These are phyloP conservation scores for Linurgus olivaceus DNA, from an alignment of 2,797 vertebrate species.

Conservation along the genomic window DNA sequence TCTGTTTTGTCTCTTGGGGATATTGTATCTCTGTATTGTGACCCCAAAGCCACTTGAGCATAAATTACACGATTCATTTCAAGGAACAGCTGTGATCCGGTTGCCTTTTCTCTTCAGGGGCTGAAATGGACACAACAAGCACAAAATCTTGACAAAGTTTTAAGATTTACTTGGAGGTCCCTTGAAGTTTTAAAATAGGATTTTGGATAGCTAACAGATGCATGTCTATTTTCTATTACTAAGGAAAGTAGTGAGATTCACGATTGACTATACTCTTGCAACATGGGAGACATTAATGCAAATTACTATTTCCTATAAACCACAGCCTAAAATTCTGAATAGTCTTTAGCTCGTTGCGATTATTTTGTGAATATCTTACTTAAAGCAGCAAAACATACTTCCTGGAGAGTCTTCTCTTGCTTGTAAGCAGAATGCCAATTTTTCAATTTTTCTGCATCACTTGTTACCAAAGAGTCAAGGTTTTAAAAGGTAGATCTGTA, in stretches of 20 bases:
- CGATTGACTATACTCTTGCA: background rate
- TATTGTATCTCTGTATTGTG: background rate
- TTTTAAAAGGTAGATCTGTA: background rate
- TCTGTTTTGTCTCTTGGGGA: background rate
- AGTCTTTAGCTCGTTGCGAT: background rate
- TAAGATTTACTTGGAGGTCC: background rate
- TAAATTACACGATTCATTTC: slow-evolving; percentile 30
- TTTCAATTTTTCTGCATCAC: background rate
- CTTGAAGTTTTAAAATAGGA: background rate
- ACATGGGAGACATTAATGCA: background rate
- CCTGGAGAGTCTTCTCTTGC: background rate
- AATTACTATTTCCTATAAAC: background rate
- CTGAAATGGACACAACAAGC: background rate
- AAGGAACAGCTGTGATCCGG: slow-evolving; percentile 69
- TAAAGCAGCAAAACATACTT: background rate
- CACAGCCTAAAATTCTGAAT: background rate
- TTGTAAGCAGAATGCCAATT: background rate
- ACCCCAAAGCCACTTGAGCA: slow-evolving; percentile 27
- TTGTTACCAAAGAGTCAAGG: background rate
- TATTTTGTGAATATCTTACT: background rate
- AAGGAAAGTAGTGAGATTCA: background rate
- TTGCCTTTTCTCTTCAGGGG: background rate
- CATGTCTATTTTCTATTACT: background rate
- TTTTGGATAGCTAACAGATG: background rate
- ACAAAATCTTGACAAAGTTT: background rate